Percentiles rank a stretch among this genome's conserved stretches.
These are phyloP conservation scores for Leptogaster cylindrica DNA, from an alignment of 2,888 invertebrate species.

Conservation along the genomic window DNA sequence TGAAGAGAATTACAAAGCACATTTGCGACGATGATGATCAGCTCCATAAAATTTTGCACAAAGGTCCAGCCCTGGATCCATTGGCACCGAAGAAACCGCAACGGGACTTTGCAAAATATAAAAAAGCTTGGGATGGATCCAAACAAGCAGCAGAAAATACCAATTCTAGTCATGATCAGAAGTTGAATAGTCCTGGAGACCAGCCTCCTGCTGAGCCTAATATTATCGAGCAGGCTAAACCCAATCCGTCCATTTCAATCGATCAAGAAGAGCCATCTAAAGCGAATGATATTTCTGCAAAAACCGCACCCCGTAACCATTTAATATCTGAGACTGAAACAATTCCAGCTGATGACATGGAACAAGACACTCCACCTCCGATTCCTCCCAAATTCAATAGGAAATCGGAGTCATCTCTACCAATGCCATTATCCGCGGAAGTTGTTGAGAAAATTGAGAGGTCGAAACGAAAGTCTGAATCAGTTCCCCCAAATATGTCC, in stretches of 20 bases:
- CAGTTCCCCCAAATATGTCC: conserved; percentile 23
- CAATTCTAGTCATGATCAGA: conserved; percentile 1
- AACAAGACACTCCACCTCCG: conserved; percentile 3
- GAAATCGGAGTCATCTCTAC: not conserved
- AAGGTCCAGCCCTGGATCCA: conserved; percentile 29
- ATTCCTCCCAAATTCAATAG: conserved; percentile 26
- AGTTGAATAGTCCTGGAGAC: not conserved
- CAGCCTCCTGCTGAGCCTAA: not conserved
- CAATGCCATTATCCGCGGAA: not conserved
- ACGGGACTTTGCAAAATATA: conserved; percentile 49
- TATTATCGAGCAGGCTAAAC: not conserved
- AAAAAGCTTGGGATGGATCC: conserved; percentile 24
- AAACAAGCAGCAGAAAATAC: conserved; percentile 1
- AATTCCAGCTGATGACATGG: conserved; percentile 6
- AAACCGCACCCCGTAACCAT: not conserved
- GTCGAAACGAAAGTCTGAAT: conserved; percentile 15
- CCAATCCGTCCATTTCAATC: not conserved
- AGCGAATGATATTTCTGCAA: not conserved
- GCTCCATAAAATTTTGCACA: conserved; percentile 28
- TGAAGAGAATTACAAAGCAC: conserved; percentile 37
- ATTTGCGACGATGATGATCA: conserved; percentile 47
- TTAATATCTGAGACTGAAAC: conserved; percentile 17
- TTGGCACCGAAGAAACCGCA: conserved; percentile 49
- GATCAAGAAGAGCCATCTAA: not conserved
- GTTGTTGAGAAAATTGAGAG: not conserved